Conservation (phyloP, 2,797 vertebrate genomes). For the Trachurus trachurus region DNA sequence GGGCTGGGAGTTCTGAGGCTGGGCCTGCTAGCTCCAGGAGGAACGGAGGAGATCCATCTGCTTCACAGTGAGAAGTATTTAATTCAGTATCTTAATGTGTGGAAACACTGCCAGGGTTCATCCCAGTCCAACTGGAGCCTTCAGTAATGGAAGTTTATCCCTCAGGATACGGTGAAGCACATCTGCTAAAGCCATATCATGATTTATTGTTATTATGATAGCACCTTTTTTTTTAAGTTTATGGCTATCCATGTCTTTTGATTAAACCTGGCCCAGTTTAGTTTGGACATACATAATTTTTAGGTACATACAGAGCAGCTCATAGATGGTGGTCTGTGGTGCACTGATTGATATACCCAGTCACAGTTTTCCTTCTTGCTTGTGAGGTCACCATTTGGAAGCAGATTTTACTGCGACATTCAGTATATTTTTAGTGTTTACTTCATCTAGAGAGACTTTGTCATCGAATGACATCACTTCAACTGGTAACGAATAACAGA, state of each 20-base stretch:
- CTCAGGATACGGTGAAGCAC: slow-evolving; percentile 24
- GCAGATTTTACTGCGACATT: background rate
- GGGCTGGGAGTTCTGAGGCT: slow-evolving; percentile 84
- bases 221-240: background rate
- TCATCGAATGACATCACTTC: background rate
- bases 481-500: background rate
- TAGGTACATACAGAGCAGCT: background rate
- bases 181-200: slow-evolving; percentile 36
- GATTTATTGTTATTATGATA: slow-evolving; percentile 12
- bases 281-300: background rate
- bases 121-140: slow-evolving; percentile 1
- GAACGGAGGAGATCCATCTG: slow-evolving; percentile 85
- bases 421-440: background rate
- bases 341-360: background rate
- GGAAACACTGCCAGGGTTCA: slow-evolving; percentile 1
- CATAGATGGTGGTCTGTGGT: background rate
- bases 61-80: slow-evolving; percentile 81
- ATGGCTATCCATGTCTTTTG: background rate
- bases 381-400: background rate
- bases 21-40: slow-evolving; percentile 88
- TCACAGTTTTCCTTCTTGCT: background rate
- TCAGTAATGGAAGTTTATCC: slow-evolving; percentile 10
- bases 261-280: background rate
- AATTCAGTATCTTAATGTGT: slow-evolving; percentile 15
- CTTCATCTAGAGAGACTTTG: background rate